Base-by-base conservation (phyloP, 2,797 vertebrate species). In the Urophycis tenuis region DNA sequence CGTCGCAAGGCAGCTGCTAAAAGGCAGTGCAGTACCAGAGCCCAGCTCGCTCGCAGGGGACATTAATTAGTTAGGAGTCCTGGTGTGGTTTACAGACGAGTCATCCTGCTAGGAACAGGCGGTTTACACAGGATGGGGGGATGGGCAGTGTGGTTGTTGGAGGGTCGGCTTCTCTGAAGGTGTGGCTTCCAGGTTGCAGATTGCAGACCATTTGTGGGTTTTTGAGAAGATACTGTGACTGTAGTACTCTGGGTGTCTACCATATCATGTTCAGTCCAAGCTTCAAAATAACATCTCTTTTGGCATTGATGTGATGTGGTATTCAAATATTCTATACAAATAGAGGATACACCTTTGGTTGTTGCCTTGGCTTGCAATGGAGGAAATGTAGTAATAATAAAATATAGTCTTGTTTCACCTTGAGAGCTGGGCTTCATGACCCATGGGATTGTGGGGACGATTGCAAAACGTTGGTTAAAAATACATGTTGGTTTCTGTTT, bases 31-130 rank as follows among this genome's bases (percentile, higher is more conserved):
- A 29, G n/a, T 67, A 67, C 60, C 60, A 17, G n/a, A 67, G 60
- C 10, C 9, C 9, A 67, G 60, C 83, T 82, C 49, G 85, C 89
- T 74, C 88, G 88, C 85, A 84, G 83, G 86, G 81, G 75, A 83
- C 91, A 93, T 94, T 91, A 93, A 94, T 94, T 93, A 94, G 94
- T 94, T 89, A 94, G 90, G 80, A 90, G 88, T 82, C 79, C 87
- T 31, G 92, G 94, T 94, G 92, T 94, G 77, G 82, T 91, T 94
- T 94, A 93, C 93, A 92, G 88, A 85, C 84, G 45, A 84, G 84
- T 87, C 76, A 77, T 82, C 78, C 85, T 87, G 83, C 83, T 71
- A 72, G 81, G 86, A 71, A 85, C 85, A 84, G 84, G 83, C 86
- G 80, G 88, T 88, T 83, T 84, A 76, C 81, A 80, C 75, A 73